Base-by-base conservation (phyloP, 2,888 invertebrate species). In the Aethes cnicana region DNA sequence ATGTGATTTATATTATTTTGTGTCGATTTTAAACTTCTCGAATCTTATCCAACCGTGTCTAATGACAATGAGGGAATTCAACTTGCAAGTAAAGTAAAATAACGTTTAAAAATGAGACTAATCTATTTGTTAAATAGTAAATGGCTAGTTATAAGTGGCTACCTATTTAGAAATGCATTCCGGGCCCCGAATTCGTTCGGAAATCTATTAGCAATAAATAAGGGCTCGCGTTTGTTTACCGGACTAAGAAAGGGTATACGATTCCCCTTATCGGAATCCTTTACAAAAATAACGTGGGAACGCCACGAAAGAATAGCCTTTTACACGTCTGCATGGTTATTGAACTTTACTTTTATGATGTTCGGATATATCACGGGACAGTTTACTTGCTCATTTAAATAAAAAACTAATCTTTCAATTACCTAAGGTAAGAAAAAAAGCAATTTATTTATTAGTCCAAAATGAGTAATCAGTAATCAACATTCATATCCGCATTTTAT, bases 261-360 rank as follows among this genome's bases (percentile, higher is more conserved):
- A 78, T 79, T 84, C 86, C 87, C 86, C 84, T 87, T 86, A 88
- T 86, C 85, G 81, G 63, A 68, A 71, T 76, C 71, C 73, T 75
- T 74, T 70, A 86, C 81, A 85, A 85, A 85, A 85, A 81, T 77
- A 84, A 80, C 86, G 88, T 89, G 88, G 86, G 88, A 89, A 88
- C 79, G 72, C 59, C 81, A 72, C 72, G 64, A 74, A 83, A 83
- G 82, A 84, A 85, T 80, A 78, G 79, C 78, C 76, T 75, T 78
- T 80, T 78, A 74, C 77, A 73, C 69, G 74, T 72, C 74, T 75
- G 68, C 69, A 69, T 68, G 67, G 69, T 68, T 74, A 74, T 77
- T 77, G 75, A 77, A 74, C 74, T 73, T 71, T 68, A 75, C 73
- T 73, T 68, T 75, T 74, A 73, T 74, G 71, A 66, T 67, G 73